A percentile compares a stretch with the other conserved stretches of the same genome.
phyloP scores from a whole-genome alignment of 2,888 invertebrate species.

The Orthonevra nobilis region DNA sequence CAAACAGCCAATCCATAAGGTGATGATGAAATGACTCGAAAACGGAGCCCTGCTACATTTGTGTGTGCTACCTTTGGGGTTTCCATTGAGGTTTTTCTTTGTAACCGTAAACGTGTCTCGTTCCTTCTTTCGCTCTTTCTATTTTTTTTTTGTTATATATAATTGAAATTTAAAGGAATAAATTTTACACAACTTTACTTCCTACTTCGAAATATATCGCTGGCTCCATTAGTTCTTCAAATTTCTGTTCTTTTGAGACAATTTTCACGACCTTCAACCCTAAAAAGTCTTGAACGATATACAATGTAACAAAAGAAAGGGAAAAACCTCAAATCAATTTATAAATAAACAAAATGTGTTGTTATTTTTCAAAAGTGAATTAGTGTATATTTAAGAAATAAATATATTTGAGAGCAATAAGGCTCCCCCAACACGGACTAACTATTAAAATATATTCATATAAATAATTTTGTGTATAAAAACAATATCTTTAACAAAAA shows the following conservation, averaged over 20 bases:
- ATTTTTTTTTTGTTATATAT: too few species aligned
- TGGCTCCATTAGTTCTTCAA: slow-evolving; percentile 18
- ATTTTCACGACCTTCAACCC: slow-evolving; percentile 1
- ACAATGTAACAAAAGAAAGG: not conserved
- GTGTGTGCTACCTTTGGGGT: not conserved
- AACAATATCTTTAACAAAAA: not conserved
- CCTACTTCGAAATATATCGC: slow-evolving; percentile 20
- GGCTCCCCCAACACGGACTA: slow-evolving; percentile 37
- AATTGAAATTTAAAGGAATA: too few species aligned
- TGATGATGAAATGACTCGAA: slow-evolving; percentile 16
- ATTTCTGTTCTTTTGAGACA: slow-evolving; percentile 1
- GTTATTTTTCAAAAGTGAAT: slow-evolving; percentile 33
- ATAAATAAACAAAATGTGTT: slow-evolving; percentile 17
- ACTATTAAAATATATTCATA: slow-evolving; percentile 12
- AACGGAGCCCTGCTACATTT: not conserved
- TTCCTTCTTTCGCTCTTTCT: too few species aligned
- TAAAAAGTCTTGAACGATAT: slow-evolving; percentile 12
- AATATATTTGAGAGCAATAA: slow-evolving; percentile 46
- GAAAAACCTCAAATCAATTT: slow-evolving; percentile 9
- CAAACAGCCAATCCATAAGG: slow-evolving; percentile 26
- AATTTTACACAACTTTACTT: slow-evolving; percentile 41
- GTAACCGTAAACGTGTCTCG: not conserved
- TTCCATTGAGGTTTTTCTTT: slow-evolving; percentile 6
- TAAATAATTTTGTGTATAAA: slow-evolving; percentile 58
- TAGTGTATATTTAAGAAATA: slow-evolving; percentile 52